Conservation (phyloP, 2,888 invertebrate genomes). For the Ctenicera cuprea region DNA sequence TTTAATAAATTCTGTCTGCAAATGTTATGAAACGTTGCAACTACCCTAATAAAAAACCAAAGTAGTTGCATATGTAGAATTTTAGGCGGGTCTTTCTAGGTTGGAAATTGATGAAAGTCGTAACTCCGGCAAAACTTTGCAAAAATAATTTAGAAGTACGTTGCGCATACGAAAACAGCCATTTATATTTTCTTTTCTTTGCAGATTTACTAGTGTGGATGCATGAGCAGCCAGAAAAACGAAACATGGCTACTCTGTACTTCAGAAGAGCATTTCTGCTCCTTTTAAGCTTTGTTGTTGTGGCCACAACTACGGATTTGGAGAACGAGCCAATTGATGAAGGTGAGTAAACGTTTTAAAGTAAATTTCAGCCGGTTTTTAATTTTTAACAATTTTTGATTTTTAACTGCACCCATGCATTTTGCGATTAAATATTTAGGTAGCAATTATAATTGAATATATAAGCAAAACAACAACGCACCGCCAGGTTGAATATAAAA, state of each 20-base stretch:
- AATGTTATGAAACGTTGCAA: no score
- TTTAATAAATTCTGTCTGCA: no score
- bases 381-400: background rate
- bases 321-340: conserved; percentile 61
- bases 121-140: background rate
- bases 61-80: no score
- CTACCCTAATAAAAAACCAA: no score
- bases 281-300: conserved; percentile 43
- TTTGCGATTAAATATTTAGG: background rate
- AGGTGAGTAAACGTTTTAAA: conserved; percentile 61
- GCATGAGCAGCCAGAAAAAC: conserved; percentile 38
- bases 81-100: no score
- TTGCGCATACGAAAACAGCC: no score
- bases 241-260: conserved; percentile 38
- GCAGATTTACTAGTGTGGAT: conserved; percentile 47
- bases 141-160: no score
- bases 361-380: background rate
- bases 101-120: background rate
- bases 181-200: conserved; percentile 23
- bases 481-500: conserved; percentile 20
- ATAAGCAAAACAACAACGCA: conserved; percentile 8
- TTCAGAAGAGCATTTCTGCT: conserved; percentile 39
- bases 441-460: background rate
- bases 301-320: conserved; percentile 54
- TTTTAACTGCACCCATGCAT: background rate